phyloP scores from a whole-genome alignment of 2,888 invertebrate genomes.

The Meiosimyza decipiens region DNA sequence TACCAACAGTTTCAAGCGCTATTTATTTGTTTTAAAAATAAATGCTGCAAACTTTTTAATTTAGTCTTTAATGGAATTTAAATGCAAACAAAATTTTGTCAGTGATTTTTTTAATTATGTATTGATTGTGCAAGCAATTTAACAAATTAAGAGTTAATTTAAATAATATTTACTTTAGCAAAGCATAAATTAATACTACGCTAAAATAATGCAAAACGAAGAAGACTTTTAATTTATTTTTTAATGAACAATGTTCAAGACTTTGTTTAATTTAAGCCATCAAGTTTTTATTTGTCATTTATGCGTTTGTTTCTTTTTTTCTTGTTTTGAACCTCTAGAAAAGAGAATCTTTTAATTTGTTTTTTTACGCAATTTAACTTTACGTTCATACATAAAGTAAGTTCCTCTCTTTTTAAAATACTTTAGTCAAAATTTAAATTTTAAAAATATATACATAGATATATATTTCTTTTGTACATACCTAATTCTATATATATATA shows the following conservation, averaged over 20 bases:
- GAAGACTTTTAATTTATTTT: constrained; percentile 25
- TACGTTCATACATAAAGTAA: constrained; percentile 11
- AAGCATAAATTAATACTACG: constrained; percentile 14
- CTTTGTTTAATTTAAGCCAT: constrained; percentile 11
- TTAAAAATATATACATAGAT: constrained; percentile 2
- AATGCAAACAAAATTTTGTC: constrained; percentile 18
- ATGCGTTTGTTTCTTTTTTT: neutral
- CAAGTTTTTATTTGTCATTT: neutral
- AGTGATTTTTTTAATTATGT: constrained; percentile 10
- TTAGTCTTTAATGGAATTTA: constrained; percentile 9
- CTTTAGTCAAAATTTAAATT: constrained; percentile 31
- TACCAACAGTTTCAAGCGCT: constrained; percentile 34
- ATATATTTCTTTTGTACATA: constrained; percentile 29
- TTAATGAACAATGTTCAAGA: constrained; percentile 17
- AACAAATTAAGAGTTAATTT: constrained; percentile 4
- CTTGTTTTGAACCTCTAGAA: neutral
- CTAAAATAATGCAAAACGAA: constrained; percentile 8
- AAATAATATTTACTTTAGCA: neutral
- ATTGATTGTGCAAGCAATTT: constrained; percentile 21
- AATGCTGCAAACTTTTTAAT: constrained; percentile 17
- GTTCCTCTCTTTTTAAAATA: constrained; percentile 28
- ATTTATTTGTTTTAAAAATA: constrained; percentile 44
- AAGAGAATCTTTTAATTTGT: neutral
- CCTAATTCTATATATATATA: constrained; percentile 15
- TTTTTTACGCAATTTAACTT: neutral